Evolutionary conservation across 2,888 invertebrate species (phyloP).

Genomic region (Cremastinae sp.): DNA sequence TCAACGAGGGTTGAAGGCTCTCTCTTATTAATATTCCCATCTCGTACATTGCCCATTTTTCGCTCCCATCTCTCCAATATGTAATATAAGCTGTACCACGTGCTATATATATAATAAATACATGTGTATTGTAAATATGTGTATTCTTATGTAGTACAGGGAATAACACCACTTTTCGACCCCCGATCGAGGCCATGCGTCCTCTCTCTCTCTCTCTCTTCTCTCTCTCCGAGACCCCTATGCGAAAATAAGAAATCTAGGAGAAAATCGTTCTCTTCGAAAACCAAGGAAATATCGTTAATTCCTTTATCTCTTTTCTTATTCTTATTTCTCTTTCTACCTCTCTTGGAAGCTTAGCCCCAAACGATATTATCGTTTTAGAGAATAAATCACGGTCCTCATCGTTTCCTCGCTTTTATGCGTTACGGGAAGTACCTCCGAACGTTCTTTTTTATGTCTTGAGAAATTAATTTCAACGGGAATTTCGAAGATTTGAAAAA

Average conservation of each 20-base stretch:
- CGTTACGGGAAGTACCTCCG: no score
- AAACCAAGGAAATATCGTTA: constrained; percentile 9
- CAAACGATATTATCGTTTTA: background rate
- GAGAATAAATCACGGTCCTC: no score
- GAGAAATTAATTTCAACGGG: no score
- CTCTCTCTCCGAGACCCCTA: constrained; percentile 23
- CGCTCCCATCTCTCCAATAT: constrained; percentile 5
- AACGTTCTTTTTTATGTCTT: no score
- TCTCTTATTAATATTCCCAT: constrained; percentile 70
- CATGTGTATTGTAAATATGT: constrained; percentile 6
- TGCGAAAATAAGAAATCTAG: constrained; percentile 39
- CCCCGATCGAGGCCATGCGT: constrained; percentile 23
- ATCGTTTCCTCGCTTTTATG: no score
- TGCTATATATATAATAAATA: constrained; percentile 5
- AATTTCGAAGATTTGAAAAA: background rate
- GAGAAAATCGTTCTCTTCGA: constrained; percentile 45
- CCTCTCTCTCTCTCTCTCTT: constrained; percentile 12
- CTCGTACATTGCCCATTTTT: constrained; percentile 42
- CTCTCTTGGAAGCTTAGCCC: background rate
- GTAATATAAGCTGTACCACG: constrained; percentile 24
- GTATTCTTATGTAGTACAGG: background rate
- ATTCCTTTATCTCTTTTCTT: background rate
- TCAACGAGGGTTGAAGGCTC: constrained; percentile 49
- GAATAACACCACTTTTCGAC: constrained; percentile 6
- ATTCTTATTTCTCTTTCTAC: no score